phyloP scores from a whole-genome alignment of 2,113 vertebrate species.

The Sphyrna mokarran region DNA sequence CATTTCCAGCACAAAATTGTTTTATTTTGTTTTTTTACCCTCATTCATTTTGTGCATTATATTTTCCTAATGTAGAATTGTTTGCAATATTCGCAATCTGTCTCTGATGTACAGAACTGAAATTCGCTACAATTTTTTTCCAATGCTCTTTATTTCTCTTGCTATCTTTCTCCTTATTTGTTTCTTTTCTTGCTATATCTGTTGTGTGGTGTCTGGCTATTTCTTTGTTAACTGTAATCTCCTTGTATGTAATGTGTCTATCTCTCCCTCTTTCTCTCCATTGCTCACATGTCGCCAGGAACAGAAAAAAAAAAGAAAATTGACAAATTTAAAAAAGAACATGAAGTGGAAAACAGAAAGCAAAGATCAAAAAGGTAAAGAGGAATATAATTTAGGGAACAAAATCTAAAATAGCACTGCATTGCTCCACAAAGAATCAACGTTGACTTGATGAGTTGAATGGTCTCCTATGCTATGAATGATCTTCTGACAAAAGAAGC shows the following conservation, averaged over 20 bases:
- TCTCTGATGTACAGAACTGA: neutral
- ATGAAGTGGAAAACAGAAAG: slow-evolving; percentile 35
- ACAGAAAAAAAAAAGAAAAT: slow-evolving; percentile 35
- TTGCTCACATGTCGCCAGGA: slow-evolving; percentile 28
- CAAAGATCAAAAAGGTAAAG: slow-evolving; percentile 36
- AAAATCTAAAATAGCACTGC: neutral
- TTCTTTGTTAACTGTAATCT: slow-evolving; percentile 10
- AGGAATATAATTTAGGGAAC: slow-evolving; percentile 19
- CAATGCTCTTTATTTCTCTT: neutral
- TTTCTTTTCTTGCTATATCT: neutral
- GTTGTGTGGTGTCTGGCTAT: neutral
- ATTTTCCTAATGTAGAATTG: neutral
- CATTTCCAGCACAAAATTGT: neutral
- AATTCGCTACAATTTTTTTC: neutral
- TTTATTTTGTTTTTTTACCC: neutral
- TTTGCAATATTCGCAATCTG: neutral
- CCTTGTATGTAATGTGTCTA: slow-evolving; percentile 26
- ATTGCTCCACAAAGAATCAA: neutral
- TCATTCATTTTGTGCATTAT: neutral
- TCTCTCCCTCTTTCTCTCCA: neutral
- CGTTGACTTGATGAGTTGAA: neutral
- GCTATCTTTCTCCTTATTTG: neutral
- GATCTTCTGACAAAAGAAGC: neutral
- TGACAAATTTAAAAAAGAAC: slow-evolving; percentile 36
- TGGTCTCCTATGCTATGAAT: neutral